A percentile compares a stretch with the other conserved stretches of the same genome.
Evolutionary conservation across 2,797 vertebrate genomes (phyloP).

Genomic region (Podarcis siculus): DNA sequence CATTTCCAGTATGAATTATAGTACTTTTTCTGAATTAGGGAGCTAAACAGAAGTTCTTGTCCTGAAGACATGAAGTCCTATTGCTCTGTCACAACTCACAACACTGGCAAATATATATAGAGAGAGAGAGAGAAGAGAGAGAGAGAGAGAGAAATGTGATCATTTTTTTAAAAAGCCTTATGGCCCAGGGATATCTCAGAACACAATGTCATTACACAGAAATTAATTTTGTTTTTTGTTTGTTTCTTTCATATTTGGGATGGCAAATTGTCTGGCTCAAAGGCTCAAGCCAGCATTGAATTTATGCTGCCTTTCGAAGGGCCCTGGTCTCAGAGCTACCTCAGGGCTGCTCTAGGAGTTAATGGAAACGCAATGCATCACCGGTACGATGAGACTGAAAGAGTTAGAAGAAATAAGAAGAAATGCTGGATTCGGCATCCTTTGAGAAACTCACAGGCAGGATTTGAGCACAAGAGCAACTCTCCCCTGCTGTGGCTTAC

Average conservation of each 20-base stretch:
- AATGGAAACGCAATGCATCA: slow-evolving; percentile 48
- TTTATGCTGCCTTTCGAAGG: slow-evolving; percentile 59
- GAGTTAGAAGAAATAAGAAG: not conserved
- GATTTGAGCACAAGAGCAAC: no score
- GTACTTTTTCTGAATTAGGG: slow-evolving; percentile 58
- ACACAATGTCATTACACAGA: slow-evolving; percentile 50
- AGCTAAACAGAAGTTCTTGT: slow-evolving; percentile 65
- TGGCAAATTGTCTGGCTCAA: slow-evolving; percentile 52
- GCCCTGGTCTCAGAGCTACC: slow-evolving; percentile 50
- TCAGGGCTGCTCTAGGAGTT: slow-evolving; percentile 47
- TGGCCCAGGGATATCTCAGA: slow-evolving; percentile 44
- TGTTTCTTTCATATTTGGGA: slow-evolving; percentile 46
- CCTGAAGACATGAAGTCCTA: slow-evolving; percentile 61
- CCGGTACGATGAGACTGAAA: not conserved
- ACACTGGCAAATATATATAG: slow-evolving; percentile 39
- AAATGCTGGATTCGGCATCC: no score
- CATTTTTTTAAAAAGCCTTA: not conserved
- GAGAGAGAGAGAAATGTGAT: not conserved
- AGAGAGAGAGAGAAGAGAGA: not conserved
- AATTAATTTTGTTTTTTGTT: slow-evolving; percentile 51
- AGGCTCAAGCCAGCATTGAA: slow-evolving; percentile 46
- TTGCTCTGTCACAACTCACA: slow-evolving; percentile 57
- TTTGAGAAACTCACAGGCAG: no score
- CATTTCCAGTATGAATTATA: slow-evolving; percentile 54
- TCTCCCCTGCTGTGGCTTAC: no score